A percentile compares a stretch with the other conserved stretches of the same genome.
These are phyloP conservation scores for Platycnemis pennipes DNA, from an alignment of 2,888 invertebrate genomes.

Conservation along the genomic window DNA sequence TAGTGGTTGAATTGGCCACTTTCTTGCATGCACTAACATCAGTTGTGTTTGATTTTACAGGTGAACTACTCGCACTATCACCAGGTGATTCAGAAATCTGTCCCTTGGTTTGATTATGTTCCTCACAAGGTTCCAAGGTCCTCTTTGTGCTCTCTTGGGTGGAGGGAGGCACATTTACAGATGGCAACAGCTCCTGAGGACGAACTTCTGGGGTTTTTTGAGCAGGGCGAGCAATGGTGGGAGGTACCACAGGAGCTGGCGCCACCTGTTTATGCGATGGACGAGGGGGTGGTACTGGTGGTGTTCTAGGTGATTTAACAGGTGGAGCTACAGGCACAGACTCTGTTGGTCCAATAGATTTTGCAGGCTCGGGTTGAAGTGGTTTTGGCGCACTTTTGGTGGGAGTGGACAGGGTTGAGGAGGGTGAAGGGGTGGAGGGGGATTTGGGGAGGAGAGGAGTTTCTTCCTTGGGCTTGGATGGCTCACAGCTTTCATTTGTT, in stretches of 20 bases:
- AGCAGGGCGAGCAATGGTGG: background rate
- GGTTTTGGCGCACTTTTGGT: background rate
- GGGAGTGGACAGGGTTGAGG: background rate
- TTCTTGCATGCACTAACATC: conserved; percentile 27
- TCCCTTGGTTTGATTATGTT: background rate
- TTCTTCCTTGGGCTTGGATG: conserved; percentile 31
- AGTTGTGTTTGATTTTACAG: conserved; percentile 47
- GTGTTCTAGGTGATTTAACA: conserved; percentile 52
- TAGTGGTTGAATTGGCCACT: background rate
- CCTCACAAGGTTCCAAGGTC: conserved; percentile 47
- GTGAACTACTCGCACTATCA: conserved; percentile 39
- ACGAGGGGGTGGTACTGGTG: conserved; percentile 58
- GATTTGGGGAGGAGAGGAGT: conserved; percentile 19
- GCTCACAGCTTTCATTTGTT: background rate
- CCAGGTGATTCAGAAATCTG: background rate
- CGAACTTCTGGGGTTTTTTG: background rate
- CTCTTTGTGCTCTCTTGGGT: conserved; percentile 11
- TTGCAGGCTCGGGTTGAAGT: background rate
- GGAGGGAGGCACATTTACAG: background rate
- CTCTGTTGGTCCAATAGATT: background rate
- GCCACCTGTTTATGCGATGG: background rate
- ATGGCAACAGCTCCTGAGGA: background rate
- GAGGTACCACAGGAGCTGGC: background rate
- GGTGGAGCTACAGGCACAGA: background rate
- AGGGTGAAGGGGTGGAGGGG: background rate